phyloP scores from a whole-genome alignment of 2,888 invertebrate genomes.

The Polydrusus cervinus region DNA sequence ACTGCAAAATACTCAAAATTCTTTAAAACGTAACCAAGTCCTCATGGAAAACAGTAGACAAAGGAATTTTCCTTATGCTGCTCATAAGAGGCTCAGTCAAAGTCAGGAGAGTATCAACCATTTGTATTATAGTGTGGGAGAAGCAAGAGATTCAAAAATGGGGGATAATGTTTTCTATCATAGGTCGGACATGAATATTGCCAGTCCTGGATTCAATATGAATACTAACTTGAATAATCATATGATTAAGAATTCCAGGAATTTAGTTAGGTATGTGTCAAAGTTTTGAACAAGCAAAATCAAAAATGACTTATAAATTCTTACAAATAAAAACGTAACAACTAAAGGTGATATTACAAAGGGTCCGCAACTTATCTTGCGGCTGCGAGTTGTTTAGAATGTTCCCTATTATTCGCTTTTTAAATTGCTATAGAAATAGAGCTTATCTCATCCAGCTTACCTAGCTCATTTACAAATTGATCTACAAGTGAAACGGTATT shows the following conservation, averaged over 20 bases:
- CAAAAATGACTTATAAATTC: too few species aligned
- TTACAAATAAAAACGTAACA: too few species aligned
- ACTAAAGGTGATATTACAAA: too few species aligned
- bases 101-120: slow-evolving; percentile 59
- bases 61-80: slow-evolving; percentile 25
- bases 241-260: slow-evolving; percentile 61
- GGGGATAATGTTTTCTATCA: slow-evolving; percentile 52
- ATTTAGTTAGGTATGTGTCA: slow-evolving; percentile 57
- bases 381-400: too few species aligned
- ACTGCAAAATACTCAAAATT: slow-evolving; percentile 47
- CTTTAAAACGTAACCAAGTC: slow-evolving; percentile 42
- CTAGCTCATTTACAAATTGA: too few species aligned
- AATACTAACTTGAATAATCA: slow-evolving; percentile 53
- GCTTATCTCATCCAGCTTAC: too few species aligned
- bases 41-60: slow-evolving; percentile 37
- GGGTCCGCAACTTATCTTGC: too few species aligned
- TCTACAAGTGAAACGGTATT: too few species aligned
- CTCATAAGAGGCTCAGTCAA: slow-evolving; percentile 52
- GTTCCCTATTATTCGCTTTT: too few species aligned
- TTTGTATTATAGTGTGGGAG: slow-evolving; percentile 34
- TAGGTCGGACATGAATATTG: slow-evolving; percentile 56
- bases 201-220: slow-evolving; percentile 49
- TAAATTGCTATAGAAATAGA: too few species aligned
- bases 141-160: slow-evolving; percentile 19
- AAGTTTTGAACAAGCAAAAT: too few species aligned